Evolutionary conservation across 2,888 invertebrate genomes (phyloP).

Genomic region (Torymus aiolomorphi): DNA sequence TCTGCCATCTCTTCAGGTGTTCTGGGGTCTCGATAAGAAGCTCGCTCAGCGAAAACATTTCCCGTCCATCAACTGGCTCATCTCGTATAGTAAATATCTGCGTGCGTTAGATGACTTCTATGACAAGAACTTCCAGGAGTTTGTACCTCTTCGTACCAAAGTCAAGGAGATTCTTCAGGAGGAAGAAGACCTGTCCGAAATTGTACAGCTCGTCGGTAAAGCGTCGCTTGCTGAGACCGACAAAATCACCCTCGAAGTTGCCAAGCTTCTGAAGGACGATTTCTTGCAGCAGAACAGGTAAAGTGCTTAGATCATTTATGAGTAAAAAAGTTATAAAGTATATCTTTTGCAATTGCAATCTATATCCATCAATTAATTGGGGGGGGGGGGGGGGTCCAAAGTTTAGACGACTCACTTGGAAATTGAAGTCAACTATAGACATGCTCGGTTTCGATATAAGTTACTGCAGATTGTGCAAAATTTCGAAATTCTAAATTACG

Average conservation of each 20-base stretch:
- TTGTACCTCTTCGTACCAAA: constrained; percentile 97
- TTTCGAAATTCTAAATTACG: too few species aligned
- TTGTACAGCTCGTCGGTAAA: constrained; percentile 99
- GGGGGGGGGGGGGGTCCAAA: too few species aligned
- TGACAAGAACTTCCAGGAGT: constrained; percentile 98
- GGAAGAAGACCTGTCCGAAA: constrained; percentile 99
- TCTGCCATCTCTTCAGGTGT: constrained; percentile 79
- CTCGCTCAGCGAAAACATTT: constrained; percentile 99
- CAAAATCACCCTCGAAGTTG: constrained; percentile 99
- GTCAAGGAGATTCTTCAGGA: constrained; percentile 97
- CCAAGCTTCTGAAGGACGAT: constrained; percentile 98
- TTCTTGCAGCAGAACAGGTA: constrained; percentile 99
- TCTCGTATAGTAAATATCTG: constrained; percentile 97
- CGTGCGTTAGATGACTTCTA: constrained; percentile 99
- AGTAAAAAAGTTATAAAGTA: too few species aligned
- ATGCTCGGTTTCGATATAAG: too few species aligned
- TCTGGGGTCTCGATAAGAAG: constrained; percentile 99
- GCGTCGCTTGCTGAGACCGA: constrained; percentile 98
- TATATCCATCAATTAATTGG: too few species aligned
- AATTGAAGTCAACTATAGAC: too few species aligned
- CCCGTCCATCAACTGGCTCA: constrained; percentile 99
- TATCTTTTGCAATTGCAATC: too few species aligned
- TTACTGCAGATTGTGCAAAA: too few species aligned
- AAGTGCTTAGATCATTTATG: background rate
- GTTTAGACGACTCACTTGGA: too few species aligned